Percentiles rank a stretch among this genome's conserved stretches.
phyloP scores from a whole-genome alignment of 1,140 invertebrate species.

The Drosophila tsacasi region DNA sequence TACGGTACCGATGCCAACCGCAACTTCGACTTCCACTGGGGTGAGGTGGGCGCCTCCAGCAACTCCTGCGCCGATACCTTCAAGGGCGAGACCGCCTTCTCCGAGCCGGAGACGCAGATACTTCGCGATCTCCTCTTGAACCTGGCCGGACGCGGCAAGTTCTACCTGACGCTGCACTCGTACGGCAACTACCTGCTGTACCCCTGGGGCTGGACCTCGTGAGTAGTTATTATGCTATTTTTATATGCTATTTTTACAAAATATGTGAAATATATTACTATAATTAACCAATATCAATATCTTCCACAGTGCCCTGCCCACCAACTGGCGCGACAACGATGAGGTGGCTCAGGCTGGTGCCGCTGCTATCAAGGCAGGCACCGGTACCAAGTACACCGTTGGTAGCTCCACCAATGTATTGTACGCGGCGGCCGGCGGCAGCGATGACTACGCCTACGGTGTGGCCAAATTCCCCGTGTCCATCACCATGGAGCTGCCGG shows the following conservation, averaged over 20 bases:
- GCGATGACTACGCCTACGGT: conserved; percentile 89
- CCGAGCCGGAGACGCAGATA: conserved; percentile 88
- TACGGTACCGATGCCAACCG: conserved; percentile 88
- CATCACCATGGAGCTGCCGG: conserved; percentile 90
- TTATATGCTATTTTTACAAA: not conserved
- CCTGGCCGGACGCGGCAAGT: conserved; percentile 86
- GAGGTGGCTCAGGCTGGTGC: conserved; percentile 85
- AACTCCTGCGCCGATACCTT: conserved; percentile 89
- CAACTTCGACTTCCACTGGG: conserved; percentile 90
- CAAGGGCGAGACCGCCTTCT: conserved; percentile 88
- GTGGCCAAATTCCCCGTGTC: conserved; percentile 87
- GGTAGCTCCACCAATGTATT: conserved; percentile 88
- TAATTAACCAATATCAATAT: not conserved
- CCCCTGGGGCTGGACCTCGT: conserved; percentile 90
- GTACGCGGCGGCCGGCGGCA: conserved; percentile 87
- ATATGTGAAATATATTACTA: not conserved
- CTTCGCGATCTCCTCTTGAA: conserved; percentile 85
- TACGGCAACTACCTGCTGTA: conserved; percentile 90
- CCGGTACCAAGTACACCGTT: conserved; percentile 87
- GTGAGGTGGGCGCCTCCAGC: conserved; percentile 88
- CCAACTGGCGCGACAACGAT: conserved; percentile 76
- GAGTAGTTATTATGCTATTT: conserved; percentile 50
- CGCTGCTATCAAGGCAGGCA: conserved; percentile 84
- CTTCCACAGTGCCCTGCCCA: conserved; percentile 63
- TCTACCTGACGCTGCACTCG: conserved; percentile 91